Base-by-base conservation (phyloP, 2,888 invertebrate species). In the Lepidochrysops patricia region DNA sequence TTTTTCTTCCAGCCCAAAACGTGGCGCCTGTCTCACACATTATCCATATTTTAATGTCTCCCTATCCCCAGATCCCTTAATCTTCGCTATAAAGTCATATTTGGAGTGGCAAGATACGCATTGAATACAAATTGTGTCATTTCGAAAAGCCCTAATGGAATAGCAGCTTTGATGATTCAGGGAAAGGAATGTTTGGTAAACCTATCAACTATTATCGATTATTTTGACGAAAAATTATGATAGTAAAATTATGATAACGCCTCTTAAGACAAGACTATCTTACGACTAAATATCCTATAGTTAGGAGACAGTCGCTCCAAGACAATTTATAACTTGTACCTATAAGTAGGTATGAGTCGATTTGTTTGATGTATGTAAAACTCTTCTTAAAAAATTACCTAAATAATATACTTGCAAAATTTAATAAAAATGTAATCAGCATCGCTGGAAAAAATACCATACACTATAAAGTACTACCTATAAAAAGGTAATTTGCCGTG, bases 81-180 rank as follows among this genome's bases (percentile, higher is more conserved):
- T 84, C 80, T 78, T 62, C 75, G 69, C 71, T 74, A 80, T 83
- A 83, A 84, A 82, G 80, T 79, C 76, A 79, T 77, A 80, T 76
- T 75, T 75, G 74, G 79, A 76, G 72, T 74, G 70, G 70, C 70
- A 69, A 70, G 73, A 68, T 73, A 72, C 78, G 78, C 70, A 70
- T 74, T 77, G 87, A 86, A 87, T 87, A 86, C 81, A 88, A 85
- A 87, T 84, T 79, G 83, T 83, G 83, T 84, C 84, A 82, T 86
- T 84, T 80, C 72, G 75, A 73, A 76, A 82, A 85, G 81, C 82
- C 82, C 79, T 87, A 87, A 88, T 88, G 87, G 87, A 87, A 87
- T 85, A 84, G 80, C 75, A 80, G 84, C 86, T 87, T 87, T 84
- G 86, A 87, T 88, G 85, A 86, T 87, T 84, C 85, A 86, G 69